Base-by-base conservation (phyloP, 2,888 invertebrate genomes). In the Sialis fuliginosa region DNA sequence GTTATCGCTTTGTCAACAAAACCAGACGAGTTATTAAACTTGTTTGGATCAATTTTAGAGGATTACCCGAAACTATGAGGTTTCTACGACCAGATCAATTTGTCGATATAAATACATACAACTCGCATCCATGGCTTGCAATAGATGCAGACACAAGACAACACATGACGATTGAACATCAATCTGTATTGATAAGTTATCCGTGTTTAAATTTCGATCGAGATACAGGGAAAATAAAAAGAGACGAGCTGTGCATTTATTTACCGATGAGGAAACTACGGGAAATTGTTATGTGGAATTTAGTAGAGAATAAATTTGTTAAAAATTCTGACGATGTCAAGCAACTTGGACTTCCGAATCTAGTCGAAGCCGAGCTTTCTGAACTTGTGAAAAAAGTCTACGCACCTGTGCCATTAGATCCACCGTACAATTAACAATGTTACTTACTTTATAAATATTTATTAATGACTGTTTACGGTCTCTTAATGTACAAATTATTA, bases 61-160 rank as follows among this genome's bases (percentile, higher is more conserved):
- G 88, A 0, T 60, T 60, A 0, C 70, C 71, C 35, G 67, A 75
- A 2, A 70, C 70, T 45, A 86, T 82, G 57, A 66, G 69, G 4
- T 68, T 70, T 1, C 58, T 89, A n/a, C 58, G 62, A 0, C 70
- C 77, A 0, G 64, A 65, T 1, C 66, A 69, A 5, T 71, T 62
- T 55, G 66, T 74, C 45, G 77, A 81, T 55, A 71, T 87, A 1
- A 80, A 84, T 55, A 84, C 90, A 0, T 91, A 69, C 60, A 75
- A 78, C 9, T 79, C 80, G 0, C 90, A 91, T 65, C 85, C 86
- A 0, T 91, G 90, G 89, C 76, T 88, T 51, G 89, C 87, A 58
- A 68, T 78, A 1, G 86, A 88, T 59, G 64, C 71, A 1, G 62
- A 69, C 1, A 83, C 84, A 0, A 74, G 74, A 44, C 85, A 86